Conservation (phyloP, 2,113 vertebrate species). For the Pelusios castaneus region DNA sequence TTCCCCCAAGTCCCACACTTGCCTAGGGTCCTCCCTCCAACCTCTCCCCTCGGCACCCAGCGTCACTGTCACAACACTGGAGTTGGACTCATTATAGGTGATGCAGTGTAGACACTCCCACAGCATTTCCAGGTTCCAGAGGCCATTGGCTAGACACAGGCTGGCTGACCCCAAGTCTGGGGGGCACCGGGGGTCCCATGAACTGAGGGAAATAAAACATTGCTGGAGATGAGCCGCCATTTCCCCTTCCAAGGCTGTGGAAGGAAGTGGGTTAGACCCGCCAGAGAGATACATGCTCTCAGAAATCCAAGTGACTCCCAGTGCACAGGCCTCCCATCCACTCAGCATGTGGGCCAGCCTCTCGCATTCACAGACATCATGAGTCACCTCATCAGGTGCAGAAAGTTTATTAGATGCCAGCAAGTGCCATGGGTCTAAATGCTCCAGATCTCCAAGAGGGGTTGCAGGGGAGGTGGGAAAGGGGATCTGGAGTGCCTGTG, state of each 20-base stretch:
- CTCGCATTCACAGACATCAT: neutral
- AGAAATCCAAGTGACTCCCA: neutral
- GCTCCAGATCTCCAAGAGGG: neutral
- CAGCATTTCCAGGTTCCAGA: neutral
- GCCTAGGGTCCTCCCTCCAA: too few relatives aligned
- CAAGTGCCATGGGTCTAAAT: neutral
- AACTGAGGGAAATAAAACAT: neutral
- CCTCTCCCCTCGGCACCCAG: too few relatives aligned
- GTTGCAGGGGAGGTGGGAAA: neutral
- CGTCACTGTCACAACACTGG: neutral
- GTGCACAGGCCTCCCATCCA: too few relatives aligned
- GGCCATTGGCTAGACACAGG: neutral
- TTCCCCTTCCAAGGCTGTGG: neutral
- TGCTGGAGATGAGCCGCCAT: too few relatives aligned
- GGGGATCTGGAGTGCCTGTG: neutral
- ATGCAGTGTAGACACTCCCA: neutral
- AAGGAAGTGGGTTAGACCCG: neutral
- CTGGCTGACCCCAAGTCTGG: neutral
- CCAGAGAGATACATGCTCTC: neutral
- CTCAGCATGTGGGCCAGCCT: neutral
- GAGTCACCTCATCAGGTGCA: neutral
- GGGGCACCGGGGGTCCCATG: neutral
- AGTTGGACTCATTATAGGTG: neutral
- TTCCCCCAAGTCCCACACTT: too few relatives aligned
- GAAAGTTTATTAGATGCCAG: neutral